Percentiles rank a stretch among this genome's conserved stretches.
Conservation (phyloP, 2,113 vertebrate species). For the Felis chaus region DNA sequence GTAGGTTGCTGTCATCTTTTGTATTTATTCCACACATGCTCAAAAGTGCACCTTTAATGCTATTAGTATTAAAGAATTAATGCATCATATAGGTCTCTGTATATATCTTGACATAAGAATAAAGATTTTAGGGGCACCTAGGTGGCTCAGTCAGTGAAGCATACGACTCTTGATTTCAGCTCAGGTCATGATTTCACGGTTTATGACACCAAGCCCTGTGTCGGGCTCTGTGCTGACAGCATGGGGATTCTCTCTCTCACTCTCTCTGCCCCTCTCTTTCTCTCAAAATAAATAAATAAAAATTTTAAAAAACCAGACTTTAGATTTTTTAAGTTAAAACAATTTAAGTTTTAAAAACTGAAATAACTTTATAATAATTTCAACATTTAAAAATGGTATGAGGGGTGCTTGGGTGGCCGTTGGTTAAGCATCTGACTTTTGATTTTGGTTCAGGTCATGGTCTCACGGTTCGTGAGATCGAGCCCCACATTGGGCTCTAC, state of each 20-base stretch:
- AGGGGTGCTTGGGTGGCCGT: neutral
- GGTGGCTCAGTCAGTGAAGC: too few relatives aligned
- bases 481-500: too few relatives aligned
- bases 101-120: neutral
- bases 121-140: neutral
- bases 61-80: neutral
- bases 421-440: too few relatives aligned
- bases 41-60: neutral
- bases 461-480: too few relatives aligned
- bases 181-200: too few relatives aligned
- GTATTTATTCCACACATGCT: neutral
- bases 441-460: too few relatives aligned
- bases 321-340: neutral
- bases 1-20: neutral
- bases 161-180: too few relatives aligned
- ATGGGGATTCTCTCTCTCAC: too few relatives aligned
- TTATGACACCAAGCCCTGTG: too few relatives aligned
- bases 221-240: too few relatives aligned
- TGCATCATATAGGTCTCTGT: neutral
- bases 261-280: too few relatives aligned
- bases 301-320: neutral
- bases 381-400: neutral
- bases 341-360: neutral
- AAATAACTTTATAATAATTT: slow-evolving; percentile 7
- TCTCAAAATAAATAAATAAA: too few relatives aligned